Evolutionary conservation across 2,113 vertebrate genomes (phyloP).

Genomic region (Heloderma charlesbogerti): DNA sequence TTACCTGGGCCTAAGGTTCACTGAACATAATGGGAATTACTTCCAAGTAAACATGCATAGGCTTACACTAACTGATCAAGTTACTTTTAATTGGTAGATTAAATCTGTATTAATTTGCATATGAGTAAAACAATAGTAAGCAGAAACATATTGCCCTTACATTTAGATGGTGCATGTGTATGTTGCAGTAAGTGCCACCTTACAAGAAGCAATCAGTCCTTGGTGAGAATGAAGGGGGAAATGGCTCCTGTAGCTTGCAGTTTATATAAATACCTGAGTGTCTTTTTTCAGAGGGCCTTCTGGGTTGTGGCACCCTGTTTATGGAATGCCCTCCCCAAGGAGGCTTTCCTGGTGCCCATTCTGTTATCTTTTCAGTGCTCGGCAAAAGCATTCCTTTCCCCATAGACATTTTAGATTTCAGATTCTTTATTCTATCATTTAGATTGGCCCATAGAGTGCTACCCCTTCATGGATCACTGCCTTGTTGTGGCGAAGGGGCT

Average conservation of each 20-base stretch:
- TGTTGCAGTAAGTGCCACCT: background rate
- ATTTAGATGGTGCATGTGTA: background rate
- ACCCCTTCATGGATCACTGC: too few species aligned
- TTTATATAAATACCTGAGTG: background rate
- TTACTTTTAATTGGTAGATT: background rate
- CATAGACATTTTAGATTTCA: too few species aligned
- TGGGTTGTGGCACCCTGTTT: too few species aligned
- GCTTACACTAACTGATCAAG: background rate
- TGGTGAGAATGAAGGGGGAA: too few species aligned
- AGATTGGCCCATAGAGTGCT: too few species aligned
- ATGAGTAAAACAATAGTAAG: background rate
- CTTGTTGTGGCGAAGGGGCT: too few species aligned
- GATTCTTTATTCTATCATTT: too few species aligned
- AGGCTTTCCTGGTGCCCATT: too few species aligned
- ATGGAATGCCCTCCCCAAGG: too few species aligned
- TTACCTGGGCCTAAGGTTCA: background rate
- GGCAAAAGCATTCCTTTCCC: too few species aligned
- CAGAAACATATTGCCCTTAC: background rate
- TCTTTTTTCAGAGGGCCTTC: background rate
- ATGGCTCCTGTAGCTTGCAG: background rate
- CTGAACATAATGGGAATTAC: background rate
- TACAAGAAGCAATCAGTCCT: background rate
- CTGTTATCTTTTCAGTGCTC: too few species aligned
- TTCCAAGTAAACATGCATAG: background rate
- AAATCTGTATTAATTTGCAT: background rate